Percentiles rank a stretch among this genome's conserved stretches.
Evolutionary conservation across 2,797 vertebrate genomes (phyloP).

Genomic region (Schizopygopsis pylzovi): DNA sequence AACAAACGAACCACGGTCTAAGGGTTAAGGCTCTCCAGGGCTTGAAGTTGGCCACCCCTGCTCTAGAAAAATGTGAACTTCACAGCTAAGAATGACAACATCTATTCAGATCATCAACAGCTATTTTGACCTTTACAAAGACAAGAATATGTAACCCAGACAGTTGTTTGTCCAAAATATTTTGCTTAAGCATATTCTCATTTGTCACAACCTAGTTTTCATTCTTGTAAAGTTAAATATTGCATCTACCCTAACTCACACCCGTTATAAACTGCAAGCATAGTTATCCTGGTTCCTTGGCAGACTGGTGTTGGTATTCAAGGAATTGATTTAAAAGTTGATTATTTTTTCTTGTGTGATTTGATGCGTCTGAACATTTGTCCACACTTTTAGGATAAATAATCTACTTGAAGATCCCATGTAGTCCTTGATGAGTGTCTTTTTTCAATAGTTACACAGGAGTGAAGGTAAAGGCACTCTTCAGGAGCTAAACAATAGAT

Average conservation of each 20-base stretch:
- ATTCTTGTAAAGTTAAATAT: not conserved
- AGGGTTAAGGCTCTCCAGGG: not conserved
- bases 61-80: not conserved
- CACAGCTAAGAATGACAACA: not conserved
- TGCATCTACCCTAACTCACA: not conserved
- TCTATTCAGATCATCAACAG: not conserved
- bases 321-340: not conserved
- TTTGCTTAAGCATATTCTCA: not conserved
- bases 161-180: not conserved
- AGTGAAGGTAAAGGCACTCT: not conserved
- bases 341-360: not conserved
- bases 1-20: not conserved
- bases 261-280: not conserved
- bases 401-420: not conserved
- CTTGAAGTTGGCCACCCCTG: not conserved
- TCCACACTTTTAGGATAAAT: not conserved
- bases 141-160: not conserved
- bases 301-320: not conserved
- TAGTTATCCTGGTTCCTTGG: not conserved
- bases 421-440: not conserved
- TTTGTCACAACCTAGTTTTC: not conserved
- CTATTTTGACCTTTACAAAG: not conserved
- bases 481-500: not conserved
- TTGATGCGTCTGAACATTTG: not conserved
- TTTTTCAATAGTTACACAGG: constrained; percentile 10